phyloP scores from a whole-genome alignment of 2,888 invertebrate genomes.

The Hofmannophila pseudospretella region DNA sequence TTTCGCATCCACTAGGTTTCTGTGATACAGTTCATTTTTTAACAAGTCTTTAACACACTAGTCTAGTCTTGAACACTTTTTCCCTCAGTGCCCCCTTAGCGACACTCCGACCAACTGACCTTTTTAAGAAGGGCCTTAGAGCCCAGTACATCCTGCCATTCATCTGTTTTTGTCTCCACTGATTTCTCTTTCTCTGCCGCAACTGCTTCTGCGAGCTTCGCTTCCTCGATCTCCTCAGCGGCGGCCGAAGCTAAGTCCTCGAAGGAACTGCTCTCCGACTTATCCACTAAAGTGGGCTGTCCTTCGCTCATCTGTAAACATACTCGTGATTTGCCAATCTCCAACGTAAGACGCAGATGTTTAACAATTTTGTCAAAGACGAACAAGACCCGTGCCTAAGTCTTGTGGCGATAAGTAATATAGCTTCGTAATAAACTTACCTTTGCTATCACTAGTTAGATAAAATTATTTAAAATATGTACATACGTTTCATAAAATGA shows the following conservation, averaged over 20 bases:
- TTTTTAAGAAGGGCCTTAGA: conserved; percentile 84
- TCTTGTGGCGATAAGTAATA: neutral
- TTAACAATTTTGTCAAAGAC: conserved; percentile 24
- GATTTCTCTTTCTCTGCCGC: conserved; percentile 47
- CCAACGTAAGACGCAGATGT: conserved; percentile 41
- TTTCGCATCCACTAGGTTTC: no score
- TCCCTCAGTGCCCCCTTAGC: no score
- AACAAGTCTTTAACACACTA: no score
- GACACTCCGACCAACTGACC: no score
- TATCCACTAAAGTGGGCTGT: conserved; percentile 69
- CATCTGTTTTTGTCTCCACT: conserved; percentile 54
- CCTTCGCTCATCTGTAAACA: conserved; percentile 68
- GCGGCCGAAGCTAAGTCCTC: conserved; percentile 79
- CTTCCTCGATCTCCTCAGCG: conserved; percentile 74
- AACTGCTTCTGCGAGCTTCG: conserved; percentile 60
- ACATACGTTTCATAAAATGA: conserved; percentile 34
- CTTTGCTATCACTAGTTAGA: conserved; percentile 16
- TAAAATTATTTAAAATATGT: conserved; percentile 19
- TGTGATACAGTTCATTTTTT: no score
- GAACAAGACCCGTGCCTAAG: conserved; percentile 8
- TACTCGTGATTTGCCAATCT: conserved; percentile 35
- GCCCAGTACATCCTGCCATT: conserved; percentile 88
- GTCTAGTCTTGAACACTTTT: no score
- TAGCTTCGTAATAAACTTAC: conserved; percentile 19
- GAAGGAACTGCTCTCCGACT: conserved; percentile 82